A percentile compares a stretch with the other conserved stretches of the same genome.
Evolutionary conservation across 2,797 vertebrate genomes (phyloP).

Genomic region (Phylloscopus collybita): DNA sequence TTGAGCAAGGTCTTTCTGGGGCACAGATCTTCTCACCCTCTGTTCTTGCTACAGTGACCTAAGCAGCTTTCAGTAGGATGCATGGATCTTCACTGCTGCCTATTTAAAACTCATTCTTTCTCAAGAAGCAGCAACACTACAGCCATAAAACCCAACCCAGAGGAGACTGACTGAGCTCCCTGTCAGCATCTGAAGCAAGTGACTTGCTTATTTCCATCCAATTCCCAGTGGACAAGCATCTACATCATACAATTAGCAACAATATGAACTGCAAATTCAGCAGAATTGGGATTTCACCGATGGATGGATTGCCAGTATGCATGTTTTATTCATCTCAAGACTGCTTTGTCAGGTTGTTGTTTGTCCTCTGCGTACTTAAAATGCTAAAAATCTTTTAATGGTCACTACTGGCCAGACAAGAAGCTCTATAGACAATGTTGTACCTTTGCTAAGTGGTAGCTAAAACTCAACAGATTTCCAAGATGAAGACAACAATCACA

Average conservation of each 20-base stretch:
- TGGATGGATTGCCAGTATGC: background rate
- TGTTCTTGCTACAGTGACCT: background rate
- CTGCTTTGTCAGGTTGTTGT: background rate
- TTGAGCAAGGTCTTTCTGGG: background rate
- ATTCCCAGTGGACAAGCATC: background rate
- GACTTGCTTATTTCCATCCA: background rate
- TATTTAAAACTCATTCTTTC: background rate
- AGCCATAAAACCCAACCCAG: background rate
- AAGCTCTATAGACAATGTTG: background rate
- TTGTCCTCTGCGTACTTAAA: background rate
- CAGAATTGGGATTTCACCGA: constrained; percentile 26
- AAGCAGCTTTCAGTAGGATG: background rate
- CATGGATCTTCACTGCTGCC: background rate
- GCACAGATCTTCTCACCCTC: background rate
- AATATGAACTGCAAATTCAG: background rate
- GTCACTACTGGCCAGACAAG: background rate
- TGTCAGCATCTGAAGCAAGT: background rate
- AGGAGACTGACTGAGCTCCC: background rate
- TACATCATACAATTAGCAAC: background rate
- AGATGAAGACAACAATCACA: background rate
- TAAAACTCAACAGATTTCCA: background rate
- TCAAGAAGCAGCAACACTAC: background rate
- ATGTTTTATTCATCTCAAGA: constrained; percentile 34
- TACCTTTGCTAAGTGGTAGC: background rate
- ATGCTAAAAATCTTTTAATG: background rate